These are phyloP conservation scores for Diploptera punctata DNA, from an alignment of 2,888 invertebrate species.

Conservation along the genomic window DNA sequence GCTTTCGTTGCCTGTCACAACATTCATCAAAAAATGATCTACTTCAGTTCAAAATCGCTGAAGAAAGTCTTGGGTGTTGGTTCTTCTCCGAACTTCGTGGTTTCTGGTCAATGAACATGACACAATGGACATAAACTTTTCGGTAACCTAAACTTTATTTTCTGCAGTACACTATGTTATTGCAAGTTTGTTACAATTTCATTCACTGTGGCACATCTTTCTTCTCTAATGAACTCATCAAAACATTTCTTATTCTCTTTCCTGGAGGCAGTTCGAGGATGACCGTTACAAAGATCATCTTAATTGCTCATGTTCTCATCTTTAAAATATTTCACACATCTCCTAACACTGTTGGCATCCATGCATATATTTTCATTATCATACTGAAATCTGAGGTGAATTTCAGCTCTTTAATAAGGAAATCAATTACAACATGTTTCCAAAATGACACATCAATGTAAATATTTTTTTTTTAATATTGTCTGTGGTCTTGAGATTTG, in stretches of 20 bases:
- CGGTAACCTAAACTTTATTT: not conserved
- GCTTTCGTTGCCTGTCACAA: not conserved
- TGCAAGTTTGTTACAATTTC: slow-evolving; percentile 11
- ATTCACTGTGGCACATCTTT: slow-evolving; percentile 13
- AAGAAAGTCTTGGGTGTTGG: slow-evolving; percentile 4
- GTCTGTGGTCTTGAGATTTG: no score
- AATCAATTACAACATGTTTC: no score
- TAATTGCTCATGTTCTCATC: no score
- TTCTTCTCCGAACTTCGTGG: slow-evolving; percentile 10
- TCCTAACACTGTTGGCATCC: no score
- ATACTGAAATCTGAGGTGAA: no score
- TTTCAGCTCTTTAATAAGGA: no score
- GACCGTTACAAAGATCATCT: not conserved
- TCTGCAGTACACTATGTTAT: not conserved
- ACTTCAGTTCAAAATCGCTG: not conserved
- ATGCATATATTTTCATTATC: no score
- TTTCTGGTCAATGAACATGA: slow-evolving; percentile 1
- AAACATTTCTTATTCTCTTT: slow-evolving; percentile 16
- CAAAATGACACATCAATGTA: no score
- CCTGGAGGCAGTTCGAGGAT: no score
- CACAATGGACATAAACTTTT: slow-evolving; percentile 5
- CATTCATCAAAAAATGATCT: slow-evolving; percentile 6
- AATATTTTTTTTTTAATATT: no score
- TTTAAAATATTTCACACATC: no score
- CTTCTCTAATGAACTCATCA: slow-evolving; percentile 14